Conservation (phyloP, 2,113 vertebrate species). For the Scortum barcoo region DNA sequence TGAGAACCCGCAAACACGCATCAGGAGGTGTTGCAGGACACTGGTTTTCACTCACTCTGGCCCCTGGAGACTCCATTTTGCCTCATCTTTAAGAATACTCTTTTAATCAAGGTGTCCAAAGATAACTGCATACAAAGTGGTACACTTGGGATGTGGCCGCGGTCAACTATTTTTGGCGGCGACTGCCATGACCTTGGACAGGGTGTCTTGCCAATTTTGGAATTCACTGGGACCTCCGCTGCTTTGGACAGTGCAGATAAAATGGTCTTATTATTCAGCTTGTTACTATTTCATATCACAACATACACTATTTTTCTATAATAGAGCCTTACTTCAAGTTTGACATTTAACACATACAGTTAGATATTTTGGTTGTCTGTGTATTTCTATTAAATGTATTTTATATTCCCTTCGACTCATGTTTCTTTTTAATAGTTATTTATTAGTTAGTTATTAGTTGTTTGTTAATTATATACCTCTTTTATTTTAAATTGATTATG, state of each 20-base stretch:
- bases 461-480: too few species aligned
- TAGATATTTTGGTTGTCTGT: background rate
- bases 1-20: slow-evolving; percentile 18
- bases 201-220: slow-evolving; percentile 93
- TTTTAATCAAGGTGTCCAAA: slow-evolving; percentile 88
- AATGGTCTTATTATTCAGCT: slow-evolving; percentile 9
- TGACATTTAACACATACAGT: slow-evolving; percentile 3
- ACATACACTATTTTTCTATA: background rate
- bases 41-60: slow-evolving; percentile 58
- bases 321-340: background rate
- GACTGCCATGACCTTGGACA: slow-evolving; percentile 90
- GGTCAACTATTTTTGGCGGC: slow-evolving; percentile 94
- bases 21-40: slow-evolving; percentile 34
- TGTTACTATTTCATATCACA: slow-evolving; percentile 2
- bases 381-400: slow-evolving; percentile 50
- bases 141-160: slow-evolving; percentile 86
- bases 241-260: slow-evolving; percentile 37
- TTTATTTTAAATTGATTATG: too few species aligned
- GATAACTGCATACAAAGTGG: slow-evolving; percentile 94
- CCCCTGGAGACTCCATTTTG: slow-evolving; percentile 83
- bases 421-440: slow-evolving; percentile 25
- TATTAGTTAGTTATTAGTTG: too few species aligned
- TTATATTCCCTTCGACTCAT: background rate
- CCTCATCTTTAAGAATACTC: slow-evolving; percentile 91
- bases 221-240: slow-evolving; percentile 84